Base-by-base conservation (phyloP, 2,797 vertebrate genomes). In the Peromyscus attwateri region DNA sequence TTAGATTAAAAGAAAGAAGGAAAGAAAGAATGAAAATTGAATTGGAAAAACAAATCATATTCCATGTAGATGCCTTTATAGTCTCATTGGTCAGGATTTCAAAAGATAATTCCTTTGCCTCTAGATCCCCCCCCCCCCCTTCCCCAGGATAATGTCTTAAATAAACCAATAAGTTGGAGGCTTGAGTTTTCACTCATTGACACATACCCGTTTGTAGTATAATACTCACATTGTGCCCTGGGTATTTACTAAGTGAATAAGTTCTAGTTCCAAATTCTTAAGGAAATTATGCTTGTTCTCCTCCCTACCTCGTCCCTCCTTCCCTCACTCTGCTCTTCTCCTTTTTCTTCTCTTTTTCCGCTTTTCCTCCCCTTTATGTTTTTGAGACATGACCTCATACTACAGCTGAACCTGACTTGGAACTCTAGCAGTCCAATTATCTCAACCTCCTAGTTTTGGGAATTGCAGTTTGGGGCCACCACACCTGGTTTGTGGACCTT, bases 201-300 rank as follows among this genome's bases (percentile, higher is more conserved):
- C 57, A 0, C n/a, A 40, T n/a, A 21, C 25, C 77, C 17, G 1
- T 85, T 55, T 79, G 2, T 89, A 57, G n/a, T 89, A 16, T 81
- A 52, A 73, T 85, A 34, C 73, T 89, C 31, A 62, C 12, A 70
- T 31, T 60, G 8, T 76, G 37, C 3, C 60, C n/a, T 92, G 9
- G 40, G 29, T 57, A 80, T 75, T 91, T 94, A 43, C 52, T 68
- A 81, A 90, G 40, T 83, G 64, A 87, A 52, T 83, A 57, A 60
- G 4, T 85, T 94, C 94, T 91, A 91, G 79, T 94, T 73, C 27
- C 40, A 88, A 4, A 55, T 79, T 75, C 49, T 89, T 62, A 77
- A 88, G 66, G 93, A 92, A 92, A 43, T 87, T 57, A 87, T 40
- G 31, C 8, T 46, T 52, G 16, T 43, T 75, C 27, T 25, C 40